Evolutionary conservation across 2,797 vertebrate species (phyloP), one percentile per base, ranked within the genome.

Genomic region (Melanotaenia nigrans): DNA sequence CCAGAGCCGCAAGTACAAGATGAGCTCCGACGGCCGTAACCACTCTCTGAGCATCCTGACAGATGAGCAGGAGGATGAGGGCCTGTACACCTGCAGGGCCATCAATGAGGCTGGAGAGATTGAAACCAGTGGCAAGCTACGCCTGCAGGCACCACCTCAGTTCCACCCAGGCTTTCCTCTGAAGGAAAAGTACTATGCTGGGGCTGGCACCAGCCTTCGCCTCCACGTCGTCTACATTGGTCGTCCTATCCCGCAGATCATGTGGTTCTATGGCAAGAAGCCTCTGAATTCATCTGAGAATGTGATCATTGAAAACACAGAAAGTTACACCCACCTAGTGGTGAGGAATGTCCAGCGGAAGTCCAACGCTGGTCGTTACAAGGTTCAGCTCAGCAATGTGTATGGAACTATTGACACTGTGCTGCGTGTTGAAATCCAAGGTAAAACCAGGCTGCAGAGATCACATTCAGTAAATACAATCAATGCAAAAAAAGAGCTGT

Each of bases 1-100:
- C 69, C 97, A 98, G 90, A 99, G 98, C 82, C 96, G 98, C 86
- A 99, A 99, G 91, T 99, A 99, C 90, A 99, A 99, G 92, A 98
- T 97, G 96, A 99, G 97, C 51, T 99, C 98, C 49, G 98, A 99
- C 68, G 98, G 98, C 69, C 96, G 98, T 69, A 97, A 95, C 84
- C 98, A 99, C 80, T 97, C 96, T 1, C 88, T 99, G 57, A 96
- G 95, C 61, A 92, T 99, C 71, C 78, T 96, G 80, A 98, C 97
- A 11, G 98, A 99, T 3, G 97, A 99, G 82, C 98, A 99, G 87
- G 98, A 99, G 79, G 98, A 99, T 61, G 98, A 99, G 92, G 98
- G 98, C 11, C n/a, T 96, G 67, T 99, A 99, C 85, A 99, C 96
- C 28, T 99, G 98, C 80, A 93, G 92, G 79, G 98, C 97, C 71